Percentiles rank a stretch among this genome's conserved stretches.
Conservation (phyloP, 2,888 invertebrate genomes). For the Lasioglossum leucozonium region DNA sequence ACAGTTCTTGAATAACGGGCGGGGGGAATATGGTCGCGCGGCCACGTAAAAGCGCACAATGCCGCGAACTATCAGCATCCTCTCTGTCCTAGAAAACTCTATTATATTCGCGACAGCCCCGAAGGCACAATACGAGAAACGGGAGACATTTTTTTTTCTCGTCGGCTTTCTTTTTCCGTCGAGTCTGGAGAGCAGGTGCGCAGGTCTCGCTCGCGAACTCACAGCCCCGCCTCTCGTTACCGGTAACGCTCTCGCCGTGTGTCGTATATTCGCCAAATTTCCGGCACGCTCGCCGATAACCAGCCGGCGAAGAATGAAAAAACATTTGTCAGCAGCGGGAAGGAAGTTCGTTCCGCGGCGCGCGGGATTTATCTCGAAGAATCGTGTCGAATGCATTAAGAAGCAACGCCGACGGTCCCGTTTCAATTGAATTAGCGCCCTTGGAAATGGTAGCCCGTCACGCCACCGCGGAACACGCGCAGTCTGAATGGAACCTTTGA, state of each 20-base stretch:
- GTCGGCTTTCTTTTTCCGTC: slow-evolving; percentile 15
- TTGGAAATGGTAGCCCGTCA: not conserved
- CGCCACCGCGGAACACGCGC: not conserved
- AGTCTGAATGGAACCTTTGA: not conserved
- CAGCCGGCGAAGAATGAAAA: slow-evolving; percentile 49
- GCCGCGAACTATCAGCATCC: slow-evolving; percentile 67
- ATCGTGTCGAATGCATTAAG: slow-evolving; percentile 38
- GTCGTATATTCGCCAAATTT: slow-evolving; percentile 68
- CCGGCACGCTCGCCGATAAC: slow-evolving; percentile 55
- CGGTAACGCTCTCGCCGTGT: slow-evolving; percentile 46
- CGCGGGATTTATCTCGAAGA: slow-evolving; percentile 44
- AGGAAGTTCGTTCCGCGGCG: slow-evolving; percentile 43
- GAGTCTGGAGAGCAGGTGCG: not conserved
- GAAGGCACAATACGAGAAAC: slow-evolving; percentile 59
- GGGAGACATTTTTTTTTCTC: slow-evolving; percentile 45
- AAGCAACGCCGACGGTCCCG: slow-evolving; percentile 31
- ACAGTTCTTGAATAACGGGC: slow-evolving; percentile 52
- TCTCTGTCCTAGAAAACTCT: slow-evolving; percentile 68
- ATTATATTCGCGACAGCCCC: slow-evolving; percentile 60
- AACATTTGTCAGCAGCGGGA: slow-evolving; percentile 55
- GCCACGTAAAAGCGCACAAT: slow-evolving; percentile 64
- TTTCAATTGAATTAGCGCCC: slow-evolving; percentile 28
- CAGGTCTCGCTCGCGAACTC: not conserved
- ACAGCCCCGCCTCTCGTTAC: slow-evolving; percentile 53
- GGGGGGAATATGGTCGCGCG: slow-evolving; percentile 43